Percentiles rank a stretch among this genome's conserved stretches.
Conservation (phyloP, 92 coral and sea anemone species). For the Nematostella vectensis region DNA sequence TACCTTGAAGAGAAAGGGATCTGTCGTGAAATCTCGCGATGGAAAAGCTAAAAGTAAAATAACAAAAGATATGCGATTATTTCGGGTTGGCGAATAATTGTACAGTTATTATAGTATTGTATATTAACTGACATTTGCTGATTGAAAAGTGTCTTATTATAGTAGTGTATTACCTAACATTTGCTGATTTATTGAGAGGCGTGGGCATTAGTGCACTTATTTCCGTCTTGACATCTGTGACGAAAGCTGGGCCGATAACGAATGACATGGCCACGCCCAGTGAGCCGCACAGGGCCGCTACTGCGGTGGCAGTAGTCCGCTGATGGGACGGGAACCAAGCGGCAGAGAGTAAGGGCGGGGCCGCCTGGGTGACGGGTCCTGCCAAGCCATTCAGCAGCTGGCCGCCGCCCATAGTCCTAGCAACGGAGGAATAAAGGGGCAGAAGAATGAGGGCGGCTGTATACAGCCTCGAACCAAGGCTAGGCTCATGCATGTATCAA, state of each 20-base stretch:
- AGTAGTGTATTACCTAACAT: slow-evolving; percentile 48
- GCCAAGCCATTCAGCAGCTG: slow-evolving; percentile 94
- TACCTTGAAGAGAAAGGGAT: slow-evolving; percentile 59
- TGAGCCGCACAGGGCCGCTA: slow-evolving; percentile 92
- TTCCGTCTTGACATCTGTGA: slow-evolving; percentile 56
- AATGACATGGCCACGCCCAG: slow-evolving; percentile 91
- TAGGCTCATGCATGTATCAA: no score
- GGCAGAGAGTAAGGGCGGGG: slow-evolving; percentile 88
- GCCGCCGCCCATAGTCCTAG: slow-evolving; percentile 94
- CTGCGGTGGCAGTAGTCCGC: slow-evolving; percentile 97
- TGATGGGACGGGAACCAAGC: slow-evolving; percentile 94
- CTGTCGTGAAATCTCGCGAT: slow-evolving; percentile 42
- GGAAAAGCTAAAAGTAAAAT: slow-evolving; percentile 16
- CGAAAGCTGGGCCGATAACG: slow-evolving; percentile 83
- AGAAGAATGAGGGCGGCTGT: no score
- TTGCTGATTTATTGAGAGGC: slow-evolving; percentile 48
- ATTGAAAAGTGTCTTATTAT: no score
- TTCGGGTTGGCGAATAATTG: no score
- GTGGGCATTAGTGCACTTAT: slow-evolving; percentile 33
- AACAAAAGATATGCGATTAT: not conserved
- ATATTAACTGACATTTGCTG: no score
- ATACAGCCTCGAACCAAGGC: no score
- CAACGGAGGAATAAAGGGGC: not conserved
- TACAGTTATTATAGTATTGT: no score
- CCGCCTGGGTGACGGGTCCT: slow-evolving; percentile 98